These are phyloP conservation scores for Drosophila mauritiana DNA, from an alignment of 1,140 invertebrate species.

Conservation along the genomic window DNA sequence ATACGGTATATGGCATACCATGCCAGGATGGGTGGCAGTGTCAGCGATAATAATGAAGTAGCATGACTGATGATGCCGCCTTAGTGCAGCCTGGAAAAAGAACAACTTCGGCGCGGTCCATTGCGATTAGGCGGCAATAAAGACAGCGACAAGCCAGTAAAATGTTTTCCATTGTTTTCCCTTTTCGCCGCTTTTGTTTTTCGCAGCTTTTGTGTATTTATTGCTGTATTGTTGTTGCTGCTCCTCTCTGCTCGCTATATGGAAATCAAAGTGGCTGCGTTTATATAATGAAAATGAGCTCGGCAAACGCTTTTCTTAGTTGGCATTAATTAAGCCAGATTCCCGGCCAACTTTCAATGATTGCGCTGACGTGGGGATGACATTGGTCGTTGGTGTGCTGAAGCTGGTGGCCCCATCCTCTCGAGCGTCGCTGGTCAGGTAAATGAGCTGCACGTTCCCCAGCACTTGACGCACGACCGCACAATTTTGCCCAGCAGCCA, in stretches of 20 bases:
- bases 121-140: slow-evolving; percentile 70
- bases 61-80: slow-evolving; percentile 77
- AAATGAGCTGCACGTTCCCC: slow-evolving; percentile 69
- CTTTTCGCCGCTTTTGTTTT: slow-evolving; percentile 27
- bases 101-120: slow-evolving; percentile 57
- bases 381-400: slow-evolving; percentile 5
- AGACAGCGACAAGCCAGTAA: slow-evolving; percentile 49
- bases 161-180: slow-evolving; percentile 55
- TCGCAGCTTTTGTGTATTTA: slow-evolving; percentile 44
- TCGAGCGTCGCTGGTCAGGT: slow-evolving; percentile 30
- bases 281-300: slow-evolving; percentile 58
- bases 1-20: neutral
- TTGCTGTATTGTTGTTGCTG: slow-evolving; percentile 26
- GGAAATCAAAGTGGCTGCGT: slow-evolving; percentile 50
- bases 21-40: slow-evolving; percentile 25
- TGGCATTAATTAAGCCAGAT: slow-evolving; percentile 64
- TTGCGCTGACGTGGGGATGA: slow-evolving; percentile 43
- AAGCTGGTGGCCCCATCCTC: neutral
- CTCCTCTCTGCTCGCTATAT: slow-evolving; percentile 4
- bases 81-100: slow-evolving; percentile 54
- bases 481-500: slow-evolving; percentile 14
- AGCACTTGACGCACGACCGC: slow-evolving; percentile 65
- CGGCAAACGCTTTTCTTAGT: slow-evolving; percentile 41
- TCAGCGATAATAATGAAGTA: slow-evolving; percentile 81
- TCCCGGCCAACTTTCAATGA: slow-evolving; percentile 65